These are phyloP conservation scores for Drosophila kikkawai DNA, from an alignment of 1,140 invertebrate genomes.

Conservation along the genomic window DNA sequence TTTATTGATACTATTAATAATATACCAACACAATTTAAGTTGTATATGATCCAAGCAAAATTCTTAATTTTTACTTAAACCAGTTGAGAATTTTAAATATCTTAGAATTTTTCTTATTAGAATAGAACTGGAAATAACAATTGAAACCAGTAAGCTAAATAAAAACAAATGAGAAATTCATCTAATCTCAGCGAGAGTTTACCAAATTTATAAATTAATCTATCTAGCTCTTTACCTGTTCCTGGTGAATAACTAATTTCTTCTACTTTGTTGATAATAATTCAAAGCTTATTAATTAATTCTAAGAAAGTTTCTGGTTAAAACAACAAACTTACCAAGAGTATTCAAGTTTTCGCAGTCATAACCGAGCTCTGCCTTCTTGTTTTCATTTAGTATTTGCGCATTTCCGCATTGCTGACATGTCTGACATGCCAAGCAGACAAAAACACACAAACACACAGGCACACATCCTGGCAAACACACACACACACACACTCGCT, in stretches of 20 bases:
- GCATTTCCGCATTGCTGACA: slow-evolving; percentile 82
- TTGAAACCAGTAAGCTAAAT: not conserved
- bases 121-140: not conserved
- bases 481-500: slow-evolving; percentile 13
- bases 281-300: not conserved
- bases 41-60: too few relatives aligned
- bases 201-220: not conserved
- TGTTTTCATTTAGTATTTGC: slow-evolving; percentile 77
- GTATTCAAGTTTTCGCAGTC: not conserved
- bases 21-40: not conserved
- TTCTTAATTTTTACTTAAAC: not conserved
- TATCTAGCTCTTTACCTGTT: not conserved
- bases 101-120: too few relatives aligned
- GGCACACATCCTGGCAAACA: not conserved
- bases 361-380: not conserved
- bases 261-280: not conserved
- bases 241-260: not conserved
- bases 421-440: slow-evolving; percentile 69
- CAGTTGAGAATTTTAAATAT: not conserved
- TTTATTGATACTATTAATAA: not conserved
- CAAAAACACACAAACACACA: slow-evolving; percentile 30
- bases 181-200: not conserved
- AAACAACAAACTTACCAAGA: not conserved
- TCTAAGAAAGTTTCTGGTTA: not conserved
- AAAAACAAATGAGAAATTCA: not conserved